Base-by-base conservation (phyloP, 2,888 invertebrate species). In the Thyatira batis region DNA sequence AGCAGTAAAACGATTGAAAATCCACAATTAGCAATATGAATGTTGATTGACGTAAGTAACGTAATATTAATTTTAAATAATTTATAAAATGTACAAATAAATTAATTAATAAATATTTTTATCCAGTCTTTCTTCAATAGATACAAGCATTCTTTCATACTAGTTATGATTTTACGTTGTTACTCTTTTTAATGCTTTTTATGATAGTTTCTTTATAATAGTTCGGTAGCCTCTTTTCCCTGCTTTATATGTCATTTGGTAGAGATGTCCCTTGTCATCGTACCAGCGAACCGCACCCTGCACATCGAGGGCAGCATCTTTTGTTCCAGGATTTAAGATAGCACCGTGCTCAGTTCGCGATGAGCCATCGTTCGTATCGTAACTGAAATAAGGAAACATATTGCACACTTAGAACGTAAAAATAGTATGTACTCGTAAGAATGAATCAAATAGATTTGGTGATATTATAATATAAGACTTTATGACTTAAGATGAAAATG, bases 301-400 rank as follows among this genome's bases (percentile, higher is more conserved):
- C 2, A 92, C 91, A 21, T 87, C 82, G 0, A 92, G 71, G 0
- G 90, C 85, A 0, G 82, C 84, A 8, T 90, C 82, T 6, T 85
- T 78, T 2, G 86, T 88, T 1, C 89, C 92, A 1, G 76, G 80
- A 53, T 88, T 82, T 27, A 80, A 60, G 25, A 90, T 86, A 0
- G 69, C 78, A 1, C 92, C 92, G 52, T 86, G 69, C 67, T 93
- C 94, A 20, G 92, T 84, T n/a, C 93, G 81, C 0, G 92, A 89
- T 2, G 92, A 89, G 0, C 93, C 93, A 63, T 94, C 93, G 51
- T 87, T 92, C 10, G 88, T 80, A 61, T 93, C 87, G 62, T 92
- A 93, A 61, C 92, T 92, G 83, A 25, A 84, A 84, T 57, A 20
- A 44, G 46, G 3, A 57, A 51, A 52, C 46, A 45, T 11, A 46